Evolutionary conservation across 2,888 invertebrate genomes (phyloP).

Genomic region (Lasioglossum lativentre): DNA sequence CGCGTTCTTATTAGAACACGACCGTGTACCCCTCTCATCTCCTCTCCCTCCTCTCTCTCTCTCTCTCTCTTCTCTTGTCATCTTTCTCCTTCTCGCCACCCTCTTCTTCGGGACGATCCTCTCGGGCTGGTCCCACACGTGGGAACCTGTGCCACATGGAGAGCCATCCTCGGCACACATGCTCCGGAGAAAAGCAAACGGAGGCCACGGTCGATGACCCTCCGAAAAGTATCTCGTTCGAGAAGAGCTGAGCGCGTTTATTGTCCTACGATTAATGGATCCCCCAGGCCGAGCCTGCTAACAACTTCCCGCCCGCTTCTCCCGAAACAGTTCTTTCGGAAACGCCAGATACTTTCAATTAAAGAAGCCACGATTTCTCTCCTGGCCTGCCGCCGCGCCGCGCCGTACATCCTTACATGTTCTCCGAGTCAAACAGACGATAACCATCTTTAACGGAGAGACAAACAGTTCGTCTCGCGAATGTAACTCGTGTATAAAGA

Average conservation of each 20-base stretch:
- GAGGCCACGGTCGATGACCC: slow-evolving; percentile 76
- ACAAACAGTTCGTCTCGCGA: not conserved
- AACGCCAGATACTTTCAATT: not conserved
- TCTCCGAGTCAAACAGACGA: not conserved
- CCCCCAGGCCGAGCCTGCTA: slow-evolving; percentile 32
- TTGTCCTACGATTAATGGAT: slow-evolving; percentile 67
- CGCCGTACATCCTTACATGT: not conserved
- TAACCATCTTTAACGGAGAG: not conserved
- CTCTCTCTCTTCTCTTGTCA: not conserved
- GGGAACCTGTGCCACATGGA: slow-evolving; percentile 73
- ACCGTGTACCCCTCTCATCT: not conserved
- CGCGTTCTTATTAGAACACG: slow-evolving; percentile 71
- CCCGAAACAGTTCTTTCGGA: slow-evolving; percentile 11
- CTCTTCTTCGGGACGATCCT: slow-evolving; percentile 7
- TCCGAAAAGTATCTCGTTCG: slow-evolving; percentile 73
- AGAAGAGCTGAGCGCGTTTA: slow-evolving; percentile 59
- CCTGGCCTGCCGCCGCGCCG: too few relatives aligned
- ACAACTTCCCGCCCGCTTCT: slow-evolving; percentile 16
- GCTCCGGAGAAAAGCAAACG: slow-evolving; percentile 71
- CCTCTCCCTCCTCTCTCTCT: not conserved
- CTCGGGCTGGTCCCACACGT: slow-evolving; percentile 57
- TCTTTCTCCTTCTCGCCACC: not conserved
- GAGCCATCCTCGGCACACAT: slow-evolving; percentile 65
- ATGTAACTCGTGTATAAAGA: too few relatives aligned
- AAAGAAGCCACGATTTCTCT: not conserved